Percentiles rank a stretch among this genome's conserved stretches.
phyloP scores from a whole-genome alignment of 2,888 invertebrate genomes.

The Ectropis crepuscularia region DNA sequence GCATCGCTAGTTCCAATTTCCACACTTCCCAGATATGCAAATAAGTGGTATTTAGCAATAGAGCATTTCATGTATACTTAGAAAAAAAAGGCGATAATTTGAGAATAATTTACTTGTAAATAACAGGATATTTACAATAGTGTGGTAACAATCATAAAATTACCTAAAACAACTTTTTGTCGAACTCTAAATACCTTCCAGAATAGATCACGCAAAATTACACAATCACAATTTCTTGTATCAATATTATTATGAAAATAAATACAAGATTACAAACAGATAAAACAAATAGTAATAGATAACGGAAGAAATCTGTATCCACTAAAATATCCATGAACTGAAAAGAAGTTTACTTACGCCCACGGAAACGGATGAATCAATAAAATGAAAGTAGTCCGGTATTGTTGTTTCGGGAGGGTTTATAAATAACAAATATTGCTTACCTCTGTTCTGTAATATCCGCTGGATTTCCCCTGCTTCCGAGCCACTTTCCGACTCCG shows the following conservation, averaged over 20 bases:
- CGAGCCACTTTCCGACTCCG: constrained; percentile 89
- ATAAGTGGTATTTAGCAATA: too few species aligned
- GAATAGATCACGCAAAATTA: too few species aligned
- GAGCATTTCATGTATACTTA: too few species aligned
- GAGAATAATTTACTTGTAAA: too few species aligned
- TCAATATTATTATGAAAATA: background rate
- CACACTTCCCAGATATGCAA: too few species aligned
- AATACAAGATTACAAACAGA: background rate
- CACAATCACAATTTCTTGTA: too few species aligned
- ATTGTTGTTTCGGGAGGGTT: background rate
- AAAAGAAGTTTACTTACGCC: background rate
- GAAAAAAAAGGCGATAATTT: too few species aligned
- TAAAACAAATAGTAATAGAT: background rate
- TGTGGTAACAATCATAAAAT: too few species aligned
- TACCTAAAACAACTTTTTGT: too few species aligned
- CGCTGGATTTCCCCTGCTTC: constrained; percentile 89
- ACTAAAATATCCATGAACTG: background rate
- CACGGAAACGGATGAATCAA: constrained; percentile 2
- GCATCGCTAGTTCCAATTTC: too few species aligned
- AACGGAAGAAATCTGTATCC: background rate
- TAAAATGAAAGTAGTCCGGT: background rate
- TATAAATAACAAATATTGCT: constrained; percentile 39
- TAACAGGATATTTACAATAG: too few species aligned
- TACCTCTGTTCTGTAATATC: constrained; percentile 78
- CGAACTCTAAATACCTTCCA: too few species aligned